Evolutionary conservation across 2,888 invertebrate genomes (phyloP).

Genomic region (Drosophila pseudotakahashii): DNA sequence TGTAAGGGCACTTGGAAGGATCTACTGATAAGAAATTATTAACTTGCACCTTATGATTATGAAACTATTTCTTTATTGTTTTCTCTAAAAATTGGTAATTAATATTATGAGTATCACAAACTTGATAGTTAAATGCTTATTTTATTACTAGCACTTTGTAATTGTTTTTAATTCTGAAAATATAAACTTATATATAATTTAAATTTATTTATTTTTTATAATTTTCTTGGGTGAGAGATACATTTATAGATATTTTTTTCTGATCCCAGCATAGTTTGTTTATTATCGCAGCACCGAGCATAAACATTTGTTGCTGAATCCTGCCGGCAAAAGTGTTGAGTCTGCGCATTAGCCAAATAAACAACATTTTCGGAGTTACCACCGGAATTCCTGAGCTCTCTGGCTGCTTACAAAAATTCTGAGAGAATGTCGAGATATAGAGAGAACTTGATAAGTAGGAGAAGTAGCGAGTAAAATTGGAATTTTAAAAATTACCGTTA

Average conservation of each 20-base stretch:
- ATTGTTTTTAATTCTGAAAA: no score
- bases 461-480: constrained; percentile 67
- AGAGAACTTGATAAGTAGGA: constrained; percentile 10
- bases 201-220: not conserved
- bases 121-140: no score
- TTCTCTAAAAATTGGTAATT: no score
- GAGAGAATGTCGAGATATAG: constrained; percentile 11
- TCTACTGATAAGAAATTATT: no score
- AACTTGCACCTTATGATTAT: no score
- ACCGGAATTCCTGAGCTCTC: constrained; percentile 62
- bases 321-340: constrained; percentile 80
- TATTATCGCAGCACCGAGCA: constrained; percentile 54
- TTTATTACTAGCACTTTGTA: no score
- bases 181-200: no score
- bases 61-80: no score
- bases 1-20: no score
- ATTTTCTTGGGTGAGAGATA: not conserved
- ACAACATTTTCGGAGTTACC: constrained; percentile 57
- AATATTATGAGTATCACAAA: no score
- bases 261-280: constrained; percentile 48
- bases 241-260: no score
- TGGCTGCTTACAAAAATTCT: constrained; percentile 26
- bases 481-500: constrained; percentile 62
- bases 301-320: constrained; percentile 76
- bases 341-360: constrained; percentile 60